These are phyloP conservation scores for Lethenteron reissneri DNA, from an alignment of 2,113 vertebrate species.

Conservation along the genomic window DNA sequence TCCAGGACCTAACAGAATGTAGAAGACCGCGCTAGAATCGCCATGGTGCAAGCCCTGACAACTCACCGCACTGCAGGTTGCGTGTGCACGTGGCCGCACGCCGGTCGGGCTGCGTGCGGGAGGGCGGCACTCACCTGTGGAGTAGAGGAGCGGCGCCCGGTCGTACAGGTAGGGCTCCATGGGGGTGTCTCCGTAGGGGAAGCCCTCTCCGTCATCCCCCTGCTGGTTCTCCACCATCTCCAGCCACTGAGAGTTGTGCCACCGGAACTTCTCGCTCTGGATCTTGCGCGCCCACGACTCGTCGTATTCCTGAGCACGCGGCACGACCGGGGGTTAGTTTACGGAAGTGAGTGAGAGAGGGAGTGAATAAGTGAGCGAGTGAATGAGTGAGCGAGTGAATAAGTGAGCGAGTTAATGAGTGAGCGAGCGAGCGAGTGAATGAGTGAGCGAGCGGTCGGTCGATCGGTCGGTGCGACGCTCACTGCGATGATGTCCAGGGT, in stretches of 20 bases:
- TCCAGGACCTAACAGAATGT: too few species aligned
- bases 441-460: too few species aligned
- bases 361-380: background rate
- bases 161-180: conserved; percentile 47
- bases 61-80: conserved; percentile 7
- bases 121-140: conserved; percentile 28
- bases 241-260: conserved; percentile 84
- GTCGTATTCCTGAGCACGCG: conserved; percentile 49
- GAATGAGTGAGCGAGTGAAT: too few species aligned
- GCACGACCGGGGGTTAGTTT: background rate
- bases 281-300: conserved; percentile 69
- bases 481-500: conserved; percentile 88
- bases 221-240: conserved; percentile 70
- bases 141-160: conserved; percentile 53
- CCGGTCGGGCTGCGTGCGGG: background rate
- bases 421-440: background rate
- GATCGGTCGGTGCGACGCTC: conserved; percentile 16
- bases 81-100: background rate
- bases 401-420: background rate
- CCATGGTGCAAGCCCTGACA: too few species aligned
- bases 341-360: background rate
- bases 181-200: conserved; percentile 35
- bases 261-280: conserved; percentile 62
- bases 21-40: too few species aligned
- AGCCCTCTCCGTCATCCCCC: conserved; percentile 51